These are phyloP conservation scores for Heterodera filipjevi DNA, from an alignment of 2,888 invertebrate genomes.

Conservation along the genomic window DNA sequence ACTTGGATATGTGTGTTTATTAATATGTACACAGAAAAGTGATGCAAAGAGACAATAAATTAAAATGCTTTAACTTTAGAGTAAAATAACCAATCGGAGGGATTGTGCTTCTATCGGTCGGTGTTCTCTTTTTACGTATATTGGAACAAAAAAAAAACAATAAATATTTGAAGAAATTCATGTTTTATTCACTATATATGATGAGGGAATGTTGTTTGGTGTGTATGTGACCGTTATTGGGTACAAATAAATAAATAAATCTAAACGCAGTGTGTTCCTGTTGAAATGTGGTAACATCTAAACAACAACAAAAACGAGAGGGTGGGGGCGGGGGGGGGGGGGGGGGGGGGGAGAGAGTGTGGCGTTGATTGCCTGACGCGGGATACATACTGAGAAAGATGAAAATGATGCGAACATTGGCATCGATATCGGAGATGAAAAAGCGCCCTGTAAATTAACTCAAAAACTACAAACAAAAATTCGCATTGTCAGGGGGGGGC, in stretches of 20 bases:
- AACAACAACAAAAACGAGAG: not conserved
- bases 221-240: too few species aligned
- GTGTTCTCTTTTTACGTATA: too few species aligned
- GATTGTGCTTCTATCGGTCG: not conserved
- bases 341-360: too few species aligned
- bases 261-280: too few species aligned
- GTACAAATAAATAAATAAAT: too few species aligned
- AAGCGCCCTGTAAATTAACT: too few species aligned
- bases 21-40: conserved; percentile 3
- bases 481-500: too few species aligned
- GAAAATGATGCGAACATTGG: not conserved
- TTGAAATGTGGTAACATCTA: not conserved
- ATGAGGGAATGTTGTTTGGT: too few species aligned
- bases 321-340: too few species aligned
- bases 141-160: not conserved
- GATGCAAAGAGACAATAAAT: not conserved
- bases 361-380: not conserved
- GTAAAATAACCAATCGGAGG: not conserved
- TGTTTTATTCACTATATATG: not conserved
- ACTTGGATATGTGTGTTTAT: not conserved
- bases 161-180: not conserved
- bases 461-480: too few species aligned
- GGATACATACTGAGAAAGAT: not conserved
- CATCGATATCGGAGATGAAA: not conserved
- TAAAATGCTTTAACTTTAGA: not conserved